A percentile compares a stretch with the other conserved stretches of the same genome.
These are phyloP conservation scores for Archivesica marissinica DNA, from an alignment of 1,140 invertebrate species.

Conservation along the genomic window DNA sequence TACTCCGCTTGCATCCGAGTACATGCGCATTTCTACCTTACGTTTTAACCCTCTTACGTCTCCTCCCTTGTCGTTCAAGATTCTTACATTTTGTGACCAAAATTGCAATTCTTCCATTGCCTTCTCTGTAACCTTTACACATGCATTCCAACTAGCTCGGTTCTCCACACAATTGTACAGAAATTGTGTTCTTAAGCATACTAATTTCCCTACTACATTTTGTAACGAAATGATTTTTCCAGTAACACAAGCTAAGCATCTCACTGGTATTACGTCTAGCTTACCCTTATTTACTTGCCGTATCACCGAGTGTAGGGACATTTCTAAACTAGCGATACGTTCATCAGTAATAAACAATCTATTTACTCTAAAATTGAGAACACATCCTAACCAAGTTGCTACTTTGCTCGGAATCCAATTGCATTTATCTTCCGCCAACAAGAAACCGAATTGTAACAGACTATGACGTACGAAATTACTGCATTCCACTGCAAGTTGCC, in stretches of 20 bases:
- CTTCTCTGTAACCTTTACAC: neutral
- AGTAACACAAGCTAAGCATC: neutral
- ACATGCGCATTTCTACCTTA: no score
- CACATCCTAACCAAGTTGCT: conserved; percentile 2
- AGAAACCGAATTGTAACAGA: neutral
- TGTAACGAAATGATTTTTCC: conserved; percentile 16
- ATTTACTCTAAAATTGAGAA: neutral
- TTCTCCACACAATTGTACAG: neutral
- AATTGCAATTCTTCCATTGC: no score
- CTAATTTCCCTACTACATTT: neutral
- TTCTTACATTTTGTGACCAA: no score
- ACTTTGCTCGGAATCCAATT: neutral
- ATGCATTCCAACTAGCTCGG: conserved; percentile 17
- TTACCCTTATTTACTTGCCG: neutral
- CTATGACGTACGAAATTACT: neutral
- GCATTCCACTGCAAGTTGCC: neutral
- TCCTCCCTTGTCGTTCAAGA: no score
- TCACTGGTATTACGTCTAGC: neutral
- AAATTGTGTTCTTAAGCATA: neutral
- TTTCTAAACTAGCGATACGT: neutral
- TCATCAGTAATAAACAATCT: neutral
- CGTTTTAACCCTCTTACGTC: no score
- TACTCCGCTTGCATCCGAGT: no score
- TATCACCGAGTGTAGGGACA: neutral
- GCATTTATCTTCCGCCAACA: neutral